Evolutionary conservation across 2,888 invertebrate genomes (phyloP).

Genomic region (Unio delphinus): DNA sequence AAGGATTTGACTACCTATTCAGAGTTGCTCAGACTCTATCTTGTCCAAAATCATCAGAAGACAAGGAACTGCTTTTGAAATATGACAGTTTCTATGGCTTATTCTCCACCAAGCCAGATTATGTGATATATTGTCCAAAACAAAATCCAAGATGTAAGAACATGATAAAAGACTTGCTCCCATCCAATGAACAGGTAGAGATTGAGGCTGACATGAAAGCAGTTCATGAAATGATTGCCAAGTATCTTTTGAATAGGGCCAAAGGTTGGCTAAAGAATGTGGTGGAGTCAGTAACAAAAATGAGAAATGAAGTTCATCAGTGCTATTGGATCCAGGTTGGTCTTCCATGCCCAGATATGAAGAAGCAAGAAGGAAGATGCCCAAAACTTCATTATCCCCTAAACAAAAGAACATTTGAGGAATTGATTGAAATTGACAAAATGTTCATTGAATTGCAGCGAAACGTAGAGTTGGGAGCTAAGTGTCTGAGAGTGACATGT

Average conservation of each 20-base stretch:
- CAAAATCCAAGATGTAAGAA: constrained; percentile 35
- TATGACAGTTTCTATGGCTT: constrained; percentile 47
- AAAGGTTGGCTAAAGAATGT: constrained; percentile 2
- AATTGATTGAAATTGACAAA: constrained; percentile 22
- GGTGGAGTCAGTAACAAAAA: constrained; percentile 4
- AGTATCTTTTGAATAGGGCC: constrained; percentile 23
- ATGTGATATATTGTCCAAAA: constrained; percentile 31
- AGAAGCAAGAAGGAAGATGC: constrained; percentile 10
- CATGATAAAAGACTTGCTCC: constrained; percentile 19
- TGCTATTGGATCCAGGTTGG: constrained; percentile 13
- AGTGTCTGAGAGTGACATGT: constrained; percentile 5
- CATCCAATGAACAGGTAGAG: neutral
- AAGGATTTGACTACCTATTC: constrained; percentile 37
- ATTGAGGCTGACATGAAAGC: constrained; percentile 7
- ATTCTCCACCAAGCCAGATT: constrained; percentile 9
- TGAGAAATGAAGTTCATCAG: constrained; percentile 2
- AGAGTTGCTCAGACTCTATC: constrained; percentile 26
- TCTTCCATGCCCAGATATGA: constrained; percentile 10
- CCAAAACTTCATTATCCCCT: constrained; percentile 7
- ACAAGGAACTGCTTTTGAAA: constrained; percentile 21
- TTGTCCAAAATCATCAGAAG: constrained; percentile 12
- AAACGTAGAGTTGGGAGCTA: constrained; percentile 22
- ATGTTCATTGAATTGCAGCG: constrained; percentile 24
- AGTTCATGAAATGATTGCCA: constrained; percentile 15
- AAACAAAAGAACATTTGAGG: constrained; percentile 3